Evolutionary conservation across 2,113 vertebrate species (phyloP).

Genomic region (Burhinus bistriatus): DNA sequence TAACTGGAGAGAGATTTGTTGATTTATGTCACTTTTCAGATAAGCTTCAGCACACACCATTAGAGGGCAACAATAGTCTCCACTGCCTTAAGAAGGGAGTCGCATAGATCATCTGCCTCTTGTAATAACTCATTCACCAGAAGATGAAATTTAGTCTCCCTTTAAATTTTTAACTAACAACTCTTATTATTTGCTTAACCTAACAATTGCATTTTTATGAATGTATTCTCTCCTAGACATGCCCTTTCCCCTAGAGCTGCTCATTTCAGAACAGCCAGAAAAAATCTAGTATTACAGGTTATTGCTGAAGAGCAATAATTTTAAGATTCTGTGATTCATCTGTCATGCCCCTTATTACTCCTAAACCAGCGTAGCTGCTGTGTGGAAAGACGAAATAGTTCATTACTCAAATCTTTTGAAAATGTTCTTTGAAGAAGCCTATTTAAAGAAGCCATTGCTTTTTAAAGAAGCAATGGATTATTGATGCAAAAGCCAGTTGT

Average conservation of each 20-base stretch:
- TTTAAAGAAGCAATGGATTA: neutral
- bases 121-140: neutral
- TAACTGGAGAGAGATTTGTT: neutral
- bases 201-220: neutral
- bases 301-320: neutral
- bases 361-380: neutral
- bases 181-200: neutral
- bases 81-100: neutral
- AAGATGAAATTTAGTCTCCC: neutral
- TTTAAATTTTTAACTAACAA: neutral
- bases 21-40: neutral
- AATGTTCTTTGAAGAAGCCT: neutral
- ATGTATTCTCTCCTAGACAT: neutral
- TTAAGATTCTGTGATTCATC: neutral
- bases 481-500: neutral
- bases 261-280: neutral
- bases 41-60: neutral
- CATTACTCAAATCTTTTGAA: neutral
- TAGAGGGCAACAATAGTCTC: neutral
- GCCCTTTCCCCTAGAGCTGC: neutral
- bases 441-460: neutral
- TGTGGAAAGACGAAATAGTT: neutral
- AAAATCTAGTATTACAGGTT: neutral
- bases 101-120: neutral
- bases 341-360: neutral